Conservation (phyloP, 2,888 invertebrate genomes). For the Mythimna loreyi region DNA sequence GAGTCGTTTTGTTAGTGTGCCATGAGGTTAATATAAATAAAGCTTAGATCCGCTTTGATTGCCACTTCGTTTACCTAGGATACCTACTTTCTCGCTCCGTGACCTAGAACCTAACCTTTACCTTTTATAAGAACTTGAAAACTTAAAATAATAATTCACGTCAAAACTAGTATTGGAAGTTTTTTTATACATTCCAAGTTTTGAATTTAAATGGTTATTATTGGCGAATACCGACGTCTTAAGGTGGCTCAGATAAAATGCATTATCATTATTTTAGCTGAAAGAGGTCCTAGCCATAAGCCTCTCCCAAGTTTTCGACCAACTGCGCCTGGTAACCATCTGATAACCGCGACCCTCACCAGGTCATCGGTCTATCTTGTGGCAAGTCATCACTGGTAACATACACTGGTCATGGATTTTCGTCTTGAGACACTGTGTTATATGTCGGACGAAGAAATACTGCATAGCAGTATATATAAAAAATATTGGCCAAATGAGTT, state of each 20-base stretch:
- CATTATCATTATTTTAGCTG: too few species aligned
- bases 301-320: too few species aligned
- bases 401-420: too few species aligned
- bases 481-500: too few species aligned
- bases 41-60: conserved; percentile 18
- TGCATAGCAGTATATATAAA: too few species aligned
- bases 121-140: conserved; percentile 4
- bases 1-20: conserved; percentile 21
- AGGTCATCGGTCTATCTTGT: too few species aligned
- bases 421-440: too few species aligned
- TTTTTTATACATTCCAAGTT: conserved; percentile 1
- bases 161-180: conserved; percentile 1
- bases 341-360: too few species aligned
- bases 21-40: conserved; percentile 22
- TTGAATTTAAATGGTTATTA: not conserved
- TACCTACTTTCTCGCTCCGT: conserved; percentile 32
- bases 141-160: conserved; percentile 1
- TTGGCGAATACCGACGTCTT: not conserved
- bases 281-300: too few species aligned
- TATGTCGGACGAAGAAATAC: too few species aligned
- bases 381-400: too few species aligned
- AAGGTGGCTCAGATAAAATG: not conserved
- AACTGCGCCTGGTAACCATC: too few species aligned
- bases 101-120: conserved; percentile 22
- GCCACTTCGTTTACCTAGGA: conserved; percentile 17